phyloP scores from a whole-genome alignment of 2,113 vertebrate genomes.

The Ptilonorhynchus violaceus region DNA sequence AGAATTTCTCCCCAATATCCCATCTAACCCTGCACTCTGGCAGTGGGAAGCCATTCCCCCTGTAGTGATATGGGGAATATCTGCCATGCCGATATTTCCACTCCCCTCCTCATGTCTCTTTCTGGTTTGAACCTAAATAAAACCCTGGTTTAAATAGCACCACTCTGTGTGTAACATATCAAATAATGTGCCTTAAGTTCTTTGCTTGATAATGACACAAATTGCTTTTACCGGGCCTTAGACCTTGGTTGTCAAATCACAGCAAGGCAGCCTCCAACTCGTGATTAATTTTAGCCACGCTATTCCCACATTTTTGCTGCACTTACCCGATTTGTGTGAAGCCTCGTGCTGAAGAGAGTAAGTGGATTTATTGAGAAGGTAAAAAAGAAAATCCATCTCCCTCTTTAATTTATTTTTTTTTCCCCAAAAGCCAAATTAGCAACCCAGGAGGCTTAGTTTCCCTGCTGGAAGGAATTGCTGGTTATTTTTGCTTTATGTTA shows the following conservation, averaged over 20 bases:
- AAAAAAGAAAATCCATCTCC: background rate
- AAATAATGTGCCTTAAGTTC: background rate
- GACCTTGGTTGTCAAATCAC: background rate
- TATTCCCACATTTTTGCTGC: background rate
- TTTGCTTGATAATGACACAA: background rate
- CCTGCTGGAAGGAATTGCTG: background rate
- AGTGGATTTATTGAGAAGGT: background rate
- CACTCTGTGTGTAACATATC: rapidly evolving
- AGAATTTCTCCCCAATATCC: rapidly evolving
- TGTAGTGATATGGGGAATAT: rapidly evolving
- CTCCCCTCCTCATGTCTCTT: background rate
- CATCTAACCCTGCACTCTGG: rapidly evolving
- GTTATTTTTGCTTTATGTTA: background rate
- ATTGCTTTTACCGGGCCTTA: background rate
- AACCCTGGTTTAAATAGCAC: background rate
- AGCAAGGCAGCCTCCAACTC: background rate
- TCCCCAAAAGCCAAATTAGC: background rate
- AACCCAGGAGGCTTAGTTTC: background rate
- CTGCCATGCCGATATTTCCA: background rate
- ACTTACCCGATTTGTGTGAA: background rate
- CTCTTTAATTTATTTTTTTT: background rate
- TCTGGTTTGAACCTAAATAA: background rate
- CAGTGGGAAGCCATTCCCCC: rapidly evolving
- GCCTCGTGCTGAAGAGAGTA: background rate
- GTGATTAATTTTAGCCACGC: background rate